Evolutionary conservation across 2,888 invertebrate genomes (phyloP), one percentile per base, ranked within the genome.

Genomic region (Xylota segnis): DNA sequence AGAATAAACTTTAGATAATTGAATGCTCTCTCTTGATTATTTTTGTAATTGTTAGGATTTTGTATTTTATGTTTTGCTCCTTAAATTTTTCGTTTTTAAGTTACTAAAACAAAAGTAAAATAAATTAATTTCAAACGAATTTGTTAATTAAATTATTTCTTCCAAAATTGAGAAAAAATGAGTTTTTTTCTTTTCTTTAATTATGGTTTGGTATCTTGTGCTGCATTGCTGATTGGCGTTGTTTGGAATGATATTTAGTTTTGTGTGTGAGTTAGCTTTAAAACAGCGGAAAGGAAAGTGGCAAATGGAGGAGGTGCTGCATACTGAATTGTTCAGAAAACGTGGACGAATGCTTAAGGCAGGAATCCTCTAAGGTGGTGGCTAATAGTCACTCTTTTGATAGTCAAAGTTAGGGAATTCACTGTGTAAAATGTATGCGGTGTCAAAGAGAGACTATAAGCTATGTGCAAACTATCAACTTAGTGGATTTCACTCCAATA

Each of bases 21-120:
- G 47, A 83, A 83, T 78, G 54, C 45, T 40, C 74, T 81, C n/a
- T 27, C 23, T 71, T 52, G 40, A 65, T 66, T 52, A 65, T 50
- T 63, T 43, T 72, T 71, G 37, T 71, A 65, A 72, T 63, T 76
- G 47, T 58, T 76, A 72, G 59, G 59, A 68, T 59, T 78, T 78
- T 78, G 52, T 47, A 52, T 29, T 54, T 43, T 40, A 56, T 77
- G 65, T 83, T 23, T 83, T 59, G 56, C 32, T 58, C 32, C 40
- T 40, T 56, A 56, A n/a, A 40, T 66, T 54, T 78, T 54, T 70
- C 74, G 47, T 47, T 74, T 54, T 71, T 83, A 83, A 68, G 54
- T 83, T 68, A 83, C 61, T 78, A 83, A 83, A 63, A 68, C 23
- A 61, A 83, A 66, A 34, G 58, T 54, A 77, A 76, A 76, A 82